A percentile compares a stretch with the other conserved stretches of the same genome.
These are phyloP conservation scores for Torymus tubicola DNA, from an alignment of 2,888 invertebrate genomes.

Conservation along the genomic window DNA sequence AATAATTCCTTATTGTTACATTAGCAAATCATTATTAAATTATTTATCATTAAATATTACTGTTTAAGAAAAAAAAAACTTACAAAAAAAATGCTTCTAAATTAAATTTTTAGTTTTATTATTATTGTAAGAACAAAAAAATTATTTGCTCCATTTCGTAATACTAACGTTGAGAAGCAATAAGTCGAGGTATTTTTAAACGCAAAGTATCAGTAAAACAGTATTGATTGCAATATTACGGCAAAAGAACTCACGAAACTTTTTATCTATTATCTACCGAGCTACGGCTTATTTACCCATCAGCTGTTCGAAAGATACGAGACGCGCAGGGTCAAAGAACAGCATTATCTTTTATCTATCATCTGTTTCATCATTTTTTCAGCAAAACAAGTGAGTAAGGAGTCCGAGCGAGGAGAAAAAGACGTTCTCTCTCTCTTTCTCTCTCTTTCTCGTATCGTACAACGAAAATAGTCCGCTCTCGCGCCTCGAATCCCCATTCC, in stretches of 20 bases:
- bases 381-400: conserved; percentile 16
- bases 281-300: neutral
- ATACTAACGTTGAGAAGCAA: neutral
- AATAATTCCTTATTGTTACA: no score
- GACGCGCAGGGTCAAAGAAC: conserved; percentile 33
- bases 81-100: no score
- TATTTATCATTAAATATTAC: no score
- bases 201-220: neutral
- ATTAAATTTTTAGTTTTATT: no score
- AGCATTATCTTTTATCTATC: neutral
- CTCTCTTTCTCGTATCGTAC: no score
- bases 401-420: neutral
- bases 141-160: neutral
- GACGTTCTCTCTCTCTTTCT: no score
- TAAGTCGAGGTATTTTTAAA: neutral
- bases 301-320: conserved; percentile 7
- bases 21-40: no score
- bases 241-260: neutral
- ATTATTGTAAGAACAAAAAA: neutral
- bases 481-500: no score
- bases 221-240: neutral
- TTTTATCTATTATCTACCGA: neutral
- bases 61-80: no score
- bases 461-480: no score
- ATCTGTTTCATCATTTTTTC: neutral